Conservation (phyloP, 2,113 vertebrate genomes). For the Acanthisitta chloris region DNA sequence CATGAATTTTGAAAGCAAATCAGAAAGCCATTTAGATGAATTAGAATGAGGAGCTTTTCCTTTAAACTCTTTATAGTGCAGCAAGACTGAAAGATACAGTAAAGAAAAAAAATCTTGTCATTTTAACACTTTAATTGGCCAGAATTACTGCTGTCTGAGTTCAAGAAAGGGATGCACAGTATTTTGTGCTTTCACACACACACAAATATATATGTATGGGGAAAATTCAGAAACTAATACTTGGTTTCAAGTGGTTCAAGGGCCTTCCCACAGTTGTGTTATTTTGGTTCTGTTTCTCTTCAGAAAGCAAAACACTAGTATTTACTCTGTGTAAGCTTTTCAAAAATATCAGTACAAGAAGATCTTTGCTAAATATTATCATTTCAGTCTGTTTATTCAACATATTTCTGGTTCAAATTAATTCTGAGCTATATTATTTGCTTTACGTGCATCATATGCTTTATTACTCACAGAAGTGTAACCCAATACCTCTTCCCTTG, state of each 20-base stretch:
- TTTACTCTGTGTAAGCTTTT: not conserved
- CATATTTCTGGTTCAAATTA: not conserved
- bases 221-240: not conserved
- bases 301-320: not conserved
- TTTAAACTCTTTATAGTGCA: not conserved
- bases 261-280: not conserved
- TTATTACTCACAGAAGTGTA: not conserved
- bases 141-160: not conserved
- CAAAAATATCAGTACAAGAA: not conserved
- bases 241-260: not conserved
- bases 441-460: not conserved
- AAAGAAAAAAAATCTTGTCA: not conserved
- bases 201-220: not conserved
- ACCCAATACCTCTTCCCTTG: not conserved
- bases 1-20: not conserved
- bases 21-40: not conserved
- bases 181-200: not conserved
- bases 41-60: not conserved
- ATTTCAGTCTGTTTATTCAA: not conserved
- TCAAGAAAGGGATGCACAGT: not conserved
- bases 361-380: not conserved
- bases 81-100: not conserved
- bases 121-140: not conserved
- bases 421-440: not conserved
- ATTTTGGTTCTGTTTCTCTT: not conserved